Conservation (phyloP, 23 tunicate genomes). For the Ascidia mentula region DNA sequence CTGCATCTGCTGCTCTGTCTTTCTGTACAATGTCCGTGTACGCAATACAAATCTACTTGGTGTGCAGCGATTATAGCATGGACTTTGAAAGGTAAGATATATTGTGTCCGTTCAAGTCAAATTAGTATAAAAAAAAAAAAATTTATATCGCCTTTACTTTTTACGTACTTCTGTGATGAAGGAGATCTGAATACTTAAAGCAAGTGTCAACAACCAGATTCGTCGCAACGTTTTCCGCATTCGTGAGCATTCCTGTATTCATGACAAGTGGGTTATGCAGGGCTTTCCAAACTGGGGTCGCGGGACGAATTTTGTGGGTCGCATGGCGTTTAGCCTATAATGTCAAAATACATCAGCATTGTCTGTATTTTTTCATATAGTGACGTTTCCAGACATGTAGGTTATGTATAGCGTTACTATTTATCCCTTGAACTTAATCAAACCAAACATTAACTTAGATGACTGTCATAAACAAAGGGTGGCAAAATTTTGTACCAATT, state of each 20-base stretch:
- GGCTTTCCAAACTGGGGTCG: too few species aligned
- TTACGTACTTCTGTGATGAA: neutral
- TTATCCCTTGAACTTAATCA: too few species aligned
- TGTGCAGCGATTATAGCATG: neutral
- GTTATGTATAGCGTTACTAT: too few species aligned
- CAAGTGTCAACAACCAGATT: conserved; percentile 30
- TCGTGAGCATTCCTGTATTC: conserved; percentile 29
- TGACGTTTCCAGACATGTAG: too few species aligned
- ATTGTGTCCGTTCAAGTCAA: neutral
- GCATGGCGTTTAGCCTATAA: too few species aligned
- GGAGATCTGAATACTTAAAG: conserved; percentile 3
- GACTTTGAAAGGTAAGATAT: neutral
- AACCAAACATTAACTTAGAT: too few species aligned
- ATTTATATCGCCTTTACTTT: neutral
- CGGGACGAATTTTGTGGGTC: too few species aligned
- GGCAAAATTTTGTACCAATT: too few species aligned
- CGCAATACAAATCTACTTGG: conserved; percentile 25
- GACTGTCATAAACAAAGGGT: too few species aligned
- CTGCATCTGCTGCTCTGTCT: conserved; percentile 19
- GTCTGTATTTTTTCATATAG: too few species aligned
- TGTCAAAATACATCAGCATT: too few species aligned
- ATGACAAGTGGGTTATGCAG: conserved; percentile 39
- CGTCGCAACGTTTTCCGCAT: conserved; percentile 18
- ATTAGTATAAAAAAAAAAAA: too few species aligned
- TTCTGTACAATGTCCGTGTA: conserved; percentile 11